A percentile compares a stretch with the other conserved stretches of the same genome.
phyloP scores from a whole-genome alignment of 2,888 invertebrate genomes.

The Himalopsyche anomala region DNA sequence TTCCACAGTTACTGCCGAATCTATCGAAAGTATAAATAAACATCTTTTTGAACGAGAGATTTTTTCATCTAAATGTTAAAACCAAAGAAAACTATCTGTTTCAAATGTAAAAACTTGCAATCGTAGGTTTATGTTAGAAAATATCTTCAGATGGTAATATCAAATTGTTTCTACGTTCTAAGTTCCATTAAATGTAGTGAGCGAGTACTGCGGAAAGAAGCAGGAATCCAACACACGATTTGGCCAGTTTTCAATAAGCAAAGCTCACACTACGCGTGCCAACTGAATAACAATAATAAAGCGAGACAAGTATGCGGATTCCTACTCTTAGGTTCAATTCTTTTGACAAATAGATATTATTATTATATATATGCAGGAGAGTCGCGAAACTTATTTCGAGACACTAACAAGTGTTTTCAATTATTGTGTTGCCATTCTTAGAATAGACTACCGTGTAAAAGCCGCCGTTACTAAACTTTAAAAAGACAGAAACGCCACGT shows the following conservation, averaged over 20 bases:
- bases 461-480: not conserved
- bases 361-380: not conserved
- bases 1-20: too few species aligned
- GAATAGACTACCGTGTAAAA: not conserved
- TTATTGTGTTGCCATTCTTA: constrained; percentile 2
- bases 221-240: constrained; percentile 54
- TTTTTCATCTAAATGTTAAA: too few species aligned
- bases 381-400: not conserved
- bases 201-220: constrained; percentile 56
- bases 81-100: too few species aligned
- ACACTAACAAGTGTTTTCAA: constrained; percentile 16
- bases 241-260: constrained; percentile 55
- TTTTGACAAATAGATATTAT: constrained; percentile 8
- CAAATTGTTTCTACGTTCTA: too few species aligned
- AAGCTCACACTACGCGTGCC: not conserved
- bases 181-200: too few species aligned
- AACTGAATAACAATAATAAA: constrained; percentile 24
- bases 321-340: not conserved
- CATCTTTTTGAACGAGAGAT: too few species aligned
- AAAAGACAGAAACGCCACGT: too few species aligned
- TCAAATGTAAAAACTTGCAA: too few species aligned
- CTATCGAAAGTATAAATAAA: too few species aligned
- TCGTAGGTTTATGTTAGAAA: too few species aligned
- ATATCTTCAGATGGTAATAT: too few species aligned
- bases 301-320: constrained; percentile 14